These are phyloP conservation scores for Pelecanus crispus DNA, from an alignment of 2,113 vertebrate genomes.

Conservation along the genomic window DNA sequence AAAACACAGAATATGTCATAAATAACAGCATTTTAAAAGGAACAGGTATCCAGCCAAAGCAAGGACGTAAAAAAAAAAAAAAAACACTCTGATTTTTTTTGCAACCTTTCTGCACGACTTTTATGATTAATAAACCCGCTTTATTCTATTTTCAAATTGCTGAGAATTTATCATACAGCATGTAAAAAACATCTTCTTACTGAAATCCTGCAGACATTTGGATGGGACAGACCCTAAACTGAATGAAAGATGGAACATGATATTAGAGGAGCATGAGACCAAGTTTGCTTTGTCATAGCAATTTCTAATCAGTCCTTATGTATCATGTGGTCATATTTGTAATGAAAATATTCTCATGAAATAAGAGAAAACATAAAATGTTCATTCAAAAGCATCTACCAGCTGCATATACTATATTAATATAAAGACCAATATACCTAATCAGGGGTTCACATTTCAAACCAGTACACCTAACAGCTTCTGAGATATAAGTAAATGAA, in stretches of 20 bases:
- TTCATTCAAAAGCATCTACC: neutral
- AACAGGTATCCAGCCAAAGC: neutral
- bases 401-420: neutral
- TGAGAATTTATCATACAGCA: neutral
- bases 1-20: neutral
- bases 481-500: slow-evolving; percentile 67
- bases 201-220: neutral
- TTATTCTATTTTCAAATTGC: neutral
- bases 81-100: neutral
- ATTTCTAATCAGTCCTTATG: neutral
- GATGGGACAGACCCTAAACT: neutral
- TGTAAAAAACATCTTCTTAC: neutral
- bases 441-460: slow-evolving; percentile 34
- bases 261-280: neutral
- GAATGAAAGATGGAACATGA: neutral
- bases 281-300: neutral
- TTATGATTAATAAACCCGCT: neutral
- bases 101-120: neutral
- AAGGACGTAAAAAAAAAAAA: neutral
- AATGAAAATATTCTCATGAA: slow-evolving; percentile 7
- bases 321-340: neutral
- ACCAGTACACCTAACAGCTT: slow-evolving; percentile 50
- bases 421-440: slow-evolving; percentile 17
- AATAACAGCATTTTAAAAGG: neutral
- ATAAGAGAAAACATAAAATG: neutral